These are phyloP conservation scores for Syrphus vitripennis DNA, from an alignment of 2,888 invertebrate species.

Conservation along the genomic window DNA sequence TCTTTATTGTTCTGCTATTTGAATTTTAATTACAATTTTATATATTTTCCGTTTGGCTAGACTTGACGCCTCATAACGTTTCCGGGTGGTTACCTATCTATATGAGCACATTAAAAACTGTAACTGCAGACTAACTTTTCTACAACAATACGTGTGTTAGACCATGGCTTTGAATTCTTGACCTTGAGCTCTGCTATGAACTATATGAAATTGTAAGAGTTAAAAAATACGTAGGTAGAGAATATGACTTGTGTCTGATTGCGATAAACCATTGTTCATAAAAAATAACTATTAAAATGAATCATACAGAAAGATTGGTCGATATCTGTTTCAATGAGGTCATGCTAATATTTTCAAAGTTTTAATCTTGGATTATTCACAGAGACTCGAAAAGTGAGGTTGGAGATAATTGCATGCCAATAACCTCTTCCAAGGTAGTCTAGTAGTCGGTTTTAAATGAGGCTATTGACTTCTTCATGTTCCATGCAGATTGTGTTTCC, in stretches of 20 bases:
- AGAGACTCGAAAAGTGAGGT: background rate
- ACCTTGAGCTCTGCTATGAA: conserved; percentile 57
- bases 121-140: background rate
- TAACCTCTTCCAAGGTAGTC: conserved; percentile 2
- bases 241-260: background rate
- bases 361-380: background rate
- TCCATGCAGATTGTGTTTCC: background rate
- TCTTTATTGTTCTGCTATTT: conserved; percentile 43
- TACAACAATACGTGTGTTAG: background rate
- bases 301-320: background rate
- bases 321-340: background rate
- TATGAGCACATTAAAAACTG: background rate
- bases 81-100: conserved; percentile 25
- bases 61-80: conserved; percentile 32
- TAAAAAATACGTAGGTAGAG: background rate
- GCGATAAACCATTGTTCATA: background rate
- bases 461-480: background rate
- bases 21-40: conserved; percentile 38
- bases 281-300: background rate
- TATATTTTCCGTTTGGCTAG: conserved; percentile 29
- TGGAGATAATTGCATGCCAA: background rate
- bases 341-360: background rate
- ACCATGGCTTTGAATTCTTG: conserved; percentile 42
- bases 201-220: conserved; percentile 12
- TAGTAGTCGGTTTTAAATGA: background rate